Percentiles rank a stretch among this genome's conserved stretches.
phyloP scores from a whole-genome alignment of 2,113 vertebrate genomes.

The Periophthalmus modestus region DNA sequence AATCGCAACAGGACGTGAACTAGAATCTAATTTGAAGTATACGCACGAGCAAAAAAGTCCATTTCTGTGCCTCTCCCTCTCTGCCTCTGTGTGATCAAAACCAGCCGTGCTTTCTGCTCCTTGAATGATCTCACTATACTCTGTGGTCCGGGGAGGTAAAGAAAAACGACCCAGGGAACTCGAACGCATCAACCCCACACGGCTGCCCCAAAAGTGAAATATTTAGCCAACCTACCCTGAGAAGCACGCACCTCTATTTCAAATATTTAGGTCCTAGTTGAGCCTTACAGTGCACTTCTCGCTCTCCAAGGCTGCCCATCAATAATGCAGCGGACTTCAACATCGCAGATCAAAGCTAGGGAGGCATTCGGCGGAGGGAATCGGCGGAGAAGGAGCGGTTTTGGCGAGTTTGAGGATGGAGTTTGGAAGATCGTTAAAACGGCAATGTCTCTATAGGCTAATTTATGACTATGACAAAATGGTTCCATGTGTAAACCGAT shows the following conservation, averaged over 20 bases:
- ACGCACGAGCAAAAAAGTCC: slow-evolving; percentile 4
- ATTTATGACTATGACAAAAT: slow-evolving; percentile 1
- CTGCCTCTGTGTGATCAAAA: slow-evolving; percentile 49
- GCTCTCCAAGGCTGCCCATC: slow-evolving; percentile 16
- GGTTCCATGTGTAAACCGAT: slow-evolving; percentile 3
- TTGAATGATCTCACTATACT: slow-evolving; percentile 40
- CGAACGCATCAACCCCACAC: slow-evolving; percentile 3
- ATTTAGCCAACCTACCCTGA: slow-evolving; percentile 35
- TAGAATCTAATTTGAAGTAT: neutral
- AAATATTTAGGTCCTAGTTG: slow-evolving; percentile 54
- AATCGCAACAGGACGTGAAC: slow-evolving; percentile 5
- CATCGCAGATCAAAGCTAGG: slow-evolving; percentile 24
- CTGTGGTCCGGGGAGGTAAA: slow-evolving; percentile 2
- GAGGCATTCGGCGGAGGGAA: neutral
- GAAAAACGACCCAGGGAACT: slow-evolving; percentile 5
- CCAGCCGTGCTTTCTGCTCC: slow-evolving; percentile 30
- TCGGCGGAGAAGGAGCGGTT: neutral
- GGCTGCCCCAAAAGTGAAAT: slow-evolving; percentile 37
- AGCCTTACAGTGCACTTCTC: neutral
- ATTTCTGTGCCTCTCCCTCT: slow-evolving; percentile 32
- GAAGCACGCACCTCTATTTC: slow-evolving; percentile 32
- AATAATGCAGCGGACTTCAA: slow-evolving; percentile 38
- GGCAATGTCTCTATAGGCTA: neutral
- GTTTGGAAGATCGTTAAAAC: slow-evolving; percentile 1
- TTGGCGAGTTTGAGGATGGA: neutral